Evolutionary conservation across 2,797 vertebrate genomes (phyloP), one percentile per base, ranked within the genome.

Genomic region (Acrossocheilus wenchowensis): DNA sequence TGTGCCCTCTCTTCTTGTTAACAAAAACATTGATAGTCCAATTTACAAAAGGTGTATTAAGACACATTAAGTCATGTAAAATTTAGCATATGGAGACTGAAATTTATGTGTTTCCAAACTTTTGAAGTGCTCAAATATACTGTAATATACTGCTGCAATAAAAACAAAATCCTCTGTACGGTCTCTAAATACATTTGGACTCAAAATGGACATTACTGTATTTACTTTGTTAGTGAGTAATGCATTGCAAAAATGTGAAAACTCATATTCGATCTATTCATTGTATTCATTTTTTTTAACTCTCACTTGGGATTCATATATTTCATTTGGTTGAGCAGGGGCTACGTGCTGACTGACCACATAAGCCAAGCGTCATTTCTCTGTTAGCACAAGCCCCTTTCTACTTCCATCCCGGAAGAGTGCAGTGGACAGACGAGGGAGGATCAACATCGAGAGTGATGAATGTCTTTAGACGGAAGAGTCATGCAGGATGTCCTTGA

Each of bases 401-500:
- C 87, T 80, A 75, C 21, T 39, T 78, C 87, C 82, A 86, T 73
- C 78, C 74, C 6, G 41, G 54, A 77, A 85, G 82, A 77, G 81
- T 57, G 66, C 60, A 78, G 60, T 84, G 79, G 50, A 94, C 95
- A 89, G 77, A 88, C 48, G 84, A 86, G 86, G 93, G 93, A 91
- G 96, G 96, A 96, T 97, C 96, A 97, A 95, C 96, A 96, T 96
- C 94, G 94, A 95, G 97, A 96, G 96, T 98, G 97, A 99, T 99
- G 95, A 97, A 99, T 99, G 97, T 90, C 95, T 98, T 98, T 98
- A 78, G 86, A 87, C 95, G 93, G 96, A 97, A 97, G 93, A 98
- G 97, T 96, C 97, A 96, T 95, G 97, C 96, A 91, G 95, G 99
- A 97, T 92, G 98, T 98, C 98, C 98, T 99, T 99, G 98, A 97